Percentiles rank a stretch among this genome's conserved stretches.
Conservation (phyloP, 1,140 invertebrate genomes). For the Temnothorax curvispinosus region DNA sequence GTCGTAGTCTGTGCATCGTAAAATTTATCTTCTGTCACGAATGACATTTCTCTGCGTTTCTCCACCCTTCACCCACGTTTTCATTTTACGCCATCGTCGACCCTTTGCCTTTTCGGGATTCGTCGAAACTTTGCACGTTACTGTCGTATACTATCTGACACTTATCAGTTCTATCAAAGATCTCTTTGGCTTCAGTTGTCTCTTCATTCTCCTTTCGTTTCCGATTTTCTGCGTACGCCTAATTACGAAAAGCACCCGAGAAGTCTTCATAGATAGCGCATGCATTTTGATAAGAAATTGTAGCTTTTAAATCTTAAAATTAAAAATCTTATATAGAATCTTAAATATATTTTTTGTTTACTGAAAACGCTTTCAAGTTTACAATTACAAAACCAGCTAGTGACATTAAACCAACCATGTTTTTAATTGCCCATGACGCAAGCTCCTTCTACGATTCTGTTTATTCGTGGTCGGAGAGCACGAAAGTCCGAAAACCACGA, state of each 20-base stretch:
- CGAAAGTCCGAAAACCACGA: constrained; percentile 17
- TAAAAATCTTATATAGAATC: not conserved
- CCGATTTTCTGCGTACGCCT: constrained; percentile 11
- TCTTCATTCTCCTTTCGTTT: not conserved
- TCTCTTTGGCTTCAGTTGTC: not conserved
- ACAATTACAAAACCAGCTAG: not conserved
- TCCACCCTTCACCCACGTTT: not conserved
- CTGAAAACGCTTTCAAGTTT: not conserved
- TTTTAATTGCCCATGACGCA: constrained; percentile 12
- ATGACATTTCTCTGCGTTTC: constrained; percentile 43
- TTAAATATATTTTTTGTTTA: not conserved
- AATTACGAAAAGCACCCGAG: constrained; percentile 50
- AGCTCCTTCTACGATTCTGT: constrained; percentile 25
- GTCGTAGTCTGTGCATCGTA: constrained; percentile 69
- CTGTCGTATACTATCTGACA: constrained; percentile 46
- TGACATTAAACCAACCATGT: constrained; percentile 15
- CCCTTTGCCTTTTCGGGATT: constrained; percentile 44
- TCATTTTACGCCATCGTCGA: not conserved
- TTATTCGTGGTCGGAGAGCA: constrained; percentile 17
- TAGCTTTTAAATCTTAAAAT: not conserved
- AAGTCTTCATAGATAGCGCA: constrained; percentile 13
- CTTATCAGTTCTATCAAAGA: constrained; percentile 53
- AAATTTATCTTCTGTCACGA: constrained; percentile 69
- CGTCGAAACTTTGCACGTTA: constrained; percentile 35
- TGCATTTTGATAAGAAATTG: not conserved